Conservation (phyloP, 2,888 invertebrate genomes). For the Chironomus riparius region DNA sequence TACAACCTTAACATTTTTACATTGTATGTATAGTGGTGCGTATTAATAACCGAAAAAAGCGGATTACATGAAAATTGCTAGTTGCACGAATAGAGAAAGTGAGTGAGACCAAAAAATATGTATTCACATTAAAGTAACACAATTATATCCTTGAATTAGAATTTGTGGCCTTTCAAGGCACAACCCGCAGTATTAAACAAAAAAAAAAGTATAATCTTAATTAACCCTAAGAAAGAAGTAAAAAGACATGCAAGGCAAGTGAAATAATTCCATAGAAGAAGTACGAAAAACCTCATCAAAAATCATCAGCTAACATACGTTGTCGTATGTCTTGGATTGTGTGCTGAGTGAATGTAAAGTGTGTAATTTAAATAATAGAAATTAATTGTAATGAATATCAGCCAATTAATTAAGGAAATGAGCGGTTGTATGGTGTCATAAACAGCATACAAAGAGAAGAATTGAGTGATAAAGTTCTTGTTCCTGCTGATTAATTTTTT, state of each 20-base stretch:
- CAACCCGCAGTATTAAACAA: too few relatives aligned
- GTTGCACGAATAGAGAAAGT: neutral
- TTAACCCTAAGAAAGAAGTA: neutral
- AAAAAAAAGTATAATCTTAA: neutral
- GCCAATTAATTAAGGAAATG: neutral
- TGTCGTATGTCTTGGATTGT: neutral
- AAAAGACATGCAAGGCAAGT: neutral
- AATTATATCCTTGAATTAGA: neutral
- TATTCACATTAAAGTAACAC: too few relatives aligned
- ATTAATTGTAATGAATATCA: conserved; percentile 18
- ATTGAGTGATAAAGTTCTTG: conserved; percentile 9
- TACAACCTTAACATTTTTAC: neutral
- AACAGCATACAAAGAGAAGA: neutral
- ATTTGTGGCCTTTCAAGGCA: neutral
- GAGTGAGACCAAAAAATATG: too few relatives aligned
- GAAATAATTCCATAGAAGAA: too few relatives aligned
- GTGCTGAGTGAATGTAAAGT: neutral
- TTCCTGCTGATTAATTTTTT: conserved; percentile 15
- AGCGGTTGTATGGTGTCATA: neutral
- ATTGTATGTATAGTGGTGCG: neutral
- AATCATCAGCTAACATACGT: too few relatives aligned
- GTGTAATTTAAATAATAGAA: conserved; percentile 14
- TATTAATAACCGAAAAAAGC: neutral
- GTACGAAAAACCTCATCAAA: too few relatives aligned
- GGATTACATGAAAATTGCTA: conserved; percentile 3